These are phyloP conservation scores for Tachyglossus aculeatus DNA, from an alignment of 2,797 vertebrate species.

Conservation along the genomic window DNA sequence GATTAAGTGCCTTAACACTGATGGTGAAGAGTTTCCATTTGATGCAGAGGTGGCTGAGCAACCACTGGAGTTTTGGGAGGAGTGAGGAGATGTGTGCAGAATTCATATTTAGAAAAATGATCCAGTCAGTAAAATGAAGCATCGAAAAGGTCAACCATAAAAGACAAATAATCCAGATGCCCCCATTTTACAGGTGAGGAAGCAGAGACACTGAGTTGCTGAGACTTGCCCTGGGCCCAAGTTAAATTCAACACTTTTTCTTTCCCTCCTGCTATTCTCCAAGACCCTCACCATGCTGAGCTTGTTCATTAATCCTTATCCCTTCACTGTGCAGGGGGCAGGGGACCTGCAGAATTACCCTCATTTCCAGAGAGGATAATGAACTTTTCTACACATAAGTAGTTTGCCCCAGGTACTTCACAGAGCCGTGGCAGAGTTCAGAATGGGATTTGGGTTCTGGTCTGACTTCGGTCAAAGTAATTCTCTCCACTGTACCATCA, in stretches of 20 bases:
- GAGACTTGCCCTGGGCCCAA: background rate
- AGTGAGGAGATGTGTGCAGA: too few relatives aligned
- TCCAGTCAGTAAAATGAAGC: too few relatives aligned
- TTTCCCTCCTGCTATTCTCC: background rate
- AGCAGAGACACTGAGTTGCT: constrained; percentile 18
- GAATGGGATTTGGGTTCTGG: constrained; percentile 7
- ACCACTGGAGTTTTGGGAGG: too few relatives aligned
- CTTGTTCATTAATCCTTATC: constrained; percentile 1
- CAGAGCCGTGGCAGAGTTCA: constrained; percentile 6
- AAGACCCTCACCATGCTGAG: background rate
- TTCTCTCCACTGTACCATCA: background rate
- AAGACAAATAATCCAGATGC: too few relatives aligned
- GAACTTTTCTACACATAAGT: constrained; percentile 2
- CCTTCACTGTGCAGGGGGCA: background rate
- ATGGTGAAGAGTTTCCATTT: too few relatives aligned
- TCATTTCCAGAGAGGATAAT: constrained; percentile 17
- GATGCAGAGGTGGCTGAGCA: too few relatives aligned
- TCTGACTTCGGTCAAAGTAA: constrained; percentile 5
- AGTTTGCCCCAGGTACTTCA: background rate
- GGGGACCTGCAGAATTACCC: constrained; percentile 18
- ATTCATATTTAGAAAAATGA: too few relatives aligned
- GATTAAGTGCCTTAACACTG: too few relatives aligned
- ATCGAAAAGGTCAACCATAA: too few relatives aligned
- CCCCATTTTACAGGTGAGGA: constrained; percentile 42
- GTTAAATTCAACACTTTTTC: background rate